Evolutionary conservation across 2,797 vertebrate genomes (phyloP).

Genomic region (Amniataba percoides): DNA sequence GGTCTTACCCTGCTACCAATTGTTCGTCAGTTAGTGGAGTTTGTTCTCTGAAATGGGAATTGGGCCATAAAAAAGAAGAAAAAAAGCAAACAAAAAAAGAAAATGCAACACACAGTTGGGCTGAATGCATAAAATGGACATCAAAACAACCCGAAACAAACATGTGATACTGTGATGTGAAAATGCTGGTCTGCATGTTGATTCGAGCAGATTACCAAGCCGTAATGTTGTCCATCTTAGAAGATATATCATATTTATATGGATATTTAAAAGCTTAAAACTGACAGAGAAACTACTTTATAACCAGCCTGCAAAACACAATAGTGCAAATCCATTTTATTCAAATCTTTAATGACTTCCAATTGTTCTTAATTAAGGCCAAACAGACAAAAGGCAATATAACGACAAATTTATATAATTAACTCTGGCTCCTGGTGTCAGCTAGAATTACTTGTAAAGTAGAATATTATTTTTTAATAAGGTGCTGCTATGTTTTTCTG

Average conservation of each 20-base stretch:
- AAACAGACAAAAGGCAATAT: neutral
- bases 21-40: conserved; percentile 95
- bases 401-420: neutral
- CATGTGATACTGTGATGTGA: conserved; percentile 66
- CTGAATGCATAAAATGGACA: conserved; percentile 82
- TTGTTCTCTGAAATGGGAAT: conserved; percentile 97
- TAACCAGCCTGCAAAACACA: neutral
- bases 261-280: neutral
- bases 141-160: conserved; percentile 76
- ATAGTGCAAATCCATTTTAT: neutral
- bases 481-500: neutral
- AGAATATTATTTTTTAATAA: neutral
- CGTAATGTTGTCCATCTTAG: neutral
- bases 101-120: conserved; percentile 84
- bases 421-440: neutral
- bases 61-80: conserved; percentile 91
- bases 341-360: neutral
- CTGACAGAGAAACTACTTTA: neutral
- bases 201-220: conserved; percentile 6
- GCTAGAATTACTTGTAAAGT: neutral
- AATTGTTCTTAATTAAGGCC: conserved; percentile 1
- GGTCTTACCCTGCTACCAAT: conserved; percentile 97
- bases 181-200: conserved; percentile 46
- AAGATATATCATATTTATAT: neutral
- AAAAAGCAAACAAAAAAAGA: conserved; percentile 80